These are phyloP conservation scores for Malaclemys terrapin DNA, from an alignment of 2,113 vertebrate genomes.

Conservation along the genomic window DNA sequence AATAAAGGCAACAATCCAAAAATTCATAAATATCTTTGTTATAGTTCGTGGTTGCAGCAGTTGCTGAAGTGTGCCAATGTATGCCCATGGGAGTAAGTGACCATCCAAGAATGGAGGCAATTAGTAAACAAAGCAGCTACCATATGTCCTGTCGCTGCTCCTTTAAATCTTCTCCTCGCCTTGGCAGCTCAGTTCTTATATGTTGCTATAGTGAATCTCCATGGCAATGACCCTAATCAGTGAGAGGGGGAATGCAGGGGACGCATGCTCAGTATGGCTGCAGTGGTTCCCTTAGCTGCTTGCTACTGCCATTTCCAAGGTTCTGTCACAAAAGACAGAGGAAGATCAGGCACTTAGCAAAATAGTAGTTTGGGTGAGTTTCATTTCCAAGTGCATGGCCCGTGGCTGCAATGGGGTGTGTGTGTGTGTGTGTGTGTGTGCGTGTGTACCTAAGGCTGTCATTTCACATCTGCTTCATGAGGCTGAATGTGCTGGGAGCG, in stretches of 20 bases:
- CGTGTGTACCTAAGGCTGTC: background rate
- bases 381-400: background rate
- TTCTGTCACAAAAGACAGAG: background rate
- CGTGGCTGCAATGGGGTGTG: background rate
- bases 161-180: background rate
- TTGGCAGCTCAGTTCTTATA: background rate
- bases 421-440: background rate
- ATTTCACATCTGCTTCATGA: background rate
- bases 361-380: background rate
- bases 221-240: background rate
- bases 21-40: background rate
- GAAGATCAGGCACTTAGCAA: background rate
- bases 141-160: background rate
- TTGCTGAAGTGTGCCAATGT: background rate
- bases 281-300: background rate
- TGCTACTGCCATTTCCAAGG: background rate
- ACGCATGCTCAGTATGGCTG: constrained; percentile 45
- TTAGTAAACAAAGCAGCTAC: background rate
- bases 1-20: background rate
- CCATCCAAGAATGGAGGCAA: background rate
- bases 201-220: background rate
- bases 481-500: background rate
- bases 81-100: background rate
- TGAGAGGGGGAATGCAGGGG: background rate
- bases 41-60: background rate